These are phyloP conservation scores for Chlorops oryzae DNA, from an alignment of 1,140 invertebrate genomes.

Conservation along the genomic window DNA sequence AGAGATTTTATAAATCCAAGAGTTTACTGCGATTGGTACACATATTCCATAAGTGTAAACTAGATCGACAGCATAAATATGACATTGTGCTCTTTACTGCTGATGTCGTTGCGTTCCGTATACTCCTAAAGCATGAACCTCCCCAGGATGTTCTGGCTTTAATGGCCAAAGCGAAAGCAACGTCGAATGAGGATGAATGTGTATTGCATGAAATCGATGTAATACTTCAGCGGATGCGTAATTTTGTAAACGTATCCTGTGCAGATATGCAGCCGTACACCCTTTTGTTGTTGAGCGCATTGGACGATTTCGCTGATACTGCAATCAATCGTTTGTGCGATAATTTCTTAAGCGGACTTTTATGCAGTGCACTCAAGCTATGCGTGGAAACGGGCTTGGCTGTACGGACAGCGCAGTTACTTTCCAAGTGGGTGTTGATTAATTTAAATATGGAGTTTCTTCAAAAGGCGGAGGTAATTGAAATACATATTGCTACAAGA, in stretches of 20 bases:
- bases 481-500: not conserved
- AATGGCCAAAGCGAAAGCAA: not conserved
- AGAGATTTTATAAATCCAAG: constrained; percentile 18
- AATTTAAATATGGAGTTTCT: constrained; percentile 40
- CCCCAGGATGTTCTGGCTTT: not conserved
- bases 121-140: constrained; percentile 21
- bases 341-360: constrained; percentile 18
- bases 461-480: constrained; percentile 21
- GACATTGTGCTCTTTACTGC: constrained; percentile 32
- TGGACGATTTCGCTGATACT: constrained; percentile 31
- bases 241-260: constrained; percentile 23
- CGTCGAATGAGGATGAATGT: not conserved
- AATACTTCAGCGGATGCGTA: constrained; percentile 21
- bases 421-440: constrained; percentile 30
- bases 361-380: constrained; percentile 21
- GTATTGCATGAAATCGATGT: constrained; percentile 26
- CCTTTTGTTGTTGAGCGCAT: constrained; percentile 22
- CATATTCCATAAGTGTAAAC: constrained; percentile 16
- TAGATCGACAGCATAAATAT: constrained; percentile 25
- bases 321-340: constrained; percentile 32
- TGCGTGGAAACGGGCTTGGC: constrained; percentile 27
- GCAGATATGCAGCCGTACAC: constrained; percentile 8
- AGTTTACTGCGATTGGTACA: constrained; percentile 24
- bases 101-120: constrained; percentile 26
- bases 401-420: constrained; percentile 26